A percentile compares a stretch with the other conserved stretches of the same genome.
Conservation (phyloP, 1,140 invertebrate genomes). For the Cephus cinctus region DNA sequence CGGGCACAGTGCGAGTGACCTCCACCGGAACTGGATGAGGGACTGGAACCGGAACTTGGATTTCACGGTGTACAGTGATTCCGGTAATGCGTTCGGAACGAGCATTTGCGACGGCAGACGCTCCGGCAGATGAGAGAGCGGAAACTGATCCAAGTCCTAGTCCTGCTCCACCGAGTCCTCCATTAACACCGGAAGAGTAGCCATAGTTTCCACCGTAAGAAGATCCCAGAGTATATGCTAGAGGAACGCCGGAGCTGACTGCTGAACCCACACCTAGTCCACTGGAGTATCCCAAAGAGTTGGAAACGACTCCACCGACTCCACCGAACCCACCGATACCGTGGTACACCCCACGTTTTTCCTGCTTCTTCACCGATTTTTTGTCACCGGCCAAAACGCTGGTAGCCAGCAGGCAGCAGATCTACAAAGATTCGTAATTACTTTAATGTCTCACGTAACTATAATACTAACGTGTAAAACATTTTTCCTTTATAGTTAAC, state of each 20-base stretch:
- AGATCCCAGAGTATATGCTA: background rate
- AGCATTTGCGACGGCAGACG: too few relatives aligned
- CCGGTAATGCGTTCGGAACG: conserved; percentile 11
- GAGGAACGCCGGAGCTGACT: conserved; percentile 13
- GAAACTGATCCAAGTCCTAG: background rate
- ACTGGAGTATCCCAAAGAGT: conserved; percentile 3
- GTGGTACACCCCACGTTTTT: conserved; percentile 23
- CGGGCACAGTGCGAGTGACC: conserved; percentile 28
- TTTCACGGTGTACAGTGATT: conserved; percentile 24
- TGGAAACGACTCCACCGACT: too few relatives aligned
- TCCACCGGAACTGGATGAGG: conserved; percentile 32
- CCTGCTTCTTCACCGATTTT: conserved; percentile 12
- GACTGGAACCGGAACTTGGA: conserved; percentile 30
- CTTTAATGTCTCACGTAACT: too few relatives aligned
- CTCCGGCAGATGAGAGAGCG: conserved; percentile 15
- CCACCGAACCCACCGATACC: conserved; percentile 9
- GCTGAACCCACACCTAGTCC: conserved; percentile 10
- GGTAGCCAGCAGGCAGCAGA: conserved; percentile 17
- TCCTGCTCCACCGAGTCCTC: background rate
- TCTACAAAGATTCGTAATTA: too few relatives aligned
- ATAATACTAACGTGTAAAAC: background rate
- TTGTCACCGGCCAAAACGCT: conserved; percentile 1
- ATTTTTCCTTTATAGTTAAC: too few relatives aligned
- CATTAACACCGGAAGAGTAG: conserved; percentile 2
- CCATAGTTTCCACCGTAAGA: background rate